phyloP scores from a whole-genome alignment of 2,888 invertebrate species.

The Ctena decussata region DNA sequence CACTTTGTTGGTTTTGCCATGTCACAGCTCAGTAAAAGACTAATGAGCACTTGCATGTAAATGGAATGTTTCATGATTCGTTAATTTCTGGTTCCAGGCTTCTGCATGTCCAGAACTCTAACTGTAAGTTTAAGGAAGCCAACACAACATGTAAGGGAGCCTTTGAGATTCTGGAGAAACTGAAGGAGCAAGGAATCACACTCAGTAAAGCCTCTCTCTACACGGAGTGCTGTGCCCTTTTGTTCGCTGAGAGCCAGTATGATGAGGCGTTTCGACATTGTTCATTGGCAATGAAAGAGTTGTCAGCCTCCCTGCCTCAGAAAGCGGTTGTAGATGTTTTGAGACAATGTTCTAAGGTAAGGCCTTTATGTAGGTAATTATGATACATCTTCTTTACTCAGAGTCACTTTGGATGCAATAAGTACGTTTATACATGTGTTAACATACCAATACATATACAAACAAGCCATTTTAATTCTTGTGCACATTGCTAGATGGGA shows the following conservation, averaged over 20 bases:
- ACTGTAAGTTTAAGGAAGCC: slow-evolving; percentile 93
- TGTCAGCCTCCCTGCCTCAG: slow-evolving; percentile 86
- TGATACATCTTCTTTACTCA: too few relatives aligned
- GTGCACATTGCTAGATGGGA: too few relatives aligned
- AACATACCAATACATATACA: too few relatives aligned
- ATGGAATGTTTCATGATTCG: too few relatives aligned
- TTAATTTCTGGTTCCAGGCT: slow-evolving; percentile 90
- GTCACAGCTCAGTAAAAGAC: too few relatives aligned
- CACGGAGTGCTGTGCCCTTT: slow-evolving; percentile 94
- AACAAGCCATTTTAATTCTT: too few relatives aligned
- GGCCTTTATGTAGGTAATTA: too few relatives aligned
- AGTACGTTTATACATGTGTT: too few relatives aligned
- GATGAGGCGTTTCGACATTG: slow-evolving; percentile 93
- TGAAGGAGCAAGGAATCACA: slow-evolving; percentile 87
- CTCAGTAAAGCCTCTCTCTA: slow-evolving; percentile 91
- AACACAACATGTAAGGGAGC: slow-evolving; percentile 91
- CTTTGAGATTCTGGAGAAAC: slow-evolving; percentile 88
- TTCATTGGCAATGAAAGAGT: slow-evolving; percentile 91
- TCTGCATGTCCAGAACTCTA: slow-evolving; percentile 93
- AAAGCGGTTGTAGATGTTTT: slow-evolving; percentile 91
- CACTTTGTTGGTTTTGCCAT: too few relatives aligned
- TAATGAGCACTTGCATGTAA: too few relatives aligned
- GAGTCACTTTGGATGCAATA: too few relatives aligned
- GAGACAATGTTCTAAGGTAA: slow-evolving; percentile 93
- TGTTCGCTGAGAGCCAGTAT: slow-evolving; percentile 95